These are phyloP conservation scores for Anoncus sp. DNA, from an alignment of 2,888 invertebrate genomes.

Conservation along the genomic window DNA sequence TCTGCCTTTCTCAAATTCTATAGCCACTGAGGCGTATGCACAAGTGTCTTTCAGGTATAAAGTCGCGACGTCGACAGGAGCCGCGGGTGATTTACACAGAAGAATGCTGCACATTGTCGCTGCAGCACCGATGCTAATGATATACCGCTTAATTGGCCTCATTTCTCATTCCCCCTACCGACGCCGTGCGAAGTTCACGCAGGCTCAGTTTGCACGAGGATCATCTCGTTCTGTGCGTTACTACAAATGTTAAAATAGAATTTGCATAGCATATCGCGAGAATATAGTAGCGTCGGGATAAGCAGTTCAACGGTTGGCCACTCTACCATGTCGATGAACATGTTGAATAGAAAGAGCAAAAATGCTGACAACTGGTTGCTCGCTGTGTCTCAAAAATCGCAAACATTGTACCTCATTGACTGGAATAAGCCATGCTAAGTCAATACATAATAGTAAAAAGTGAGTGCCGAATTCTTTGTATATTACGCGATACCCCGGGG, in stretches of 20 bases:
- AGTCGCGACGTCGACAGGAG: constrained; percentile 63
- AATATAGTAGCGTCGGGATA: not conserved
- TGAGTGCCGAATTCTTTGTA: not conserved
- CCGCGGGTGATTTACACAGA: constrained; percentile 76
- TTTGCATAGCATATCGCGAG: constrained; percentile 23
- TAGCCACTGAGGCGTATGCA: constrained; percentile 22
- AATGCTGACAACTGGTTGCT: constrained; percentile 1
- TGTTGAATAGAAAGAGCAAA: not conserved
- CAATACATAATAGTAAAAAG: not conserved
- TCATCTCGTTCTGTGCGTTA: constrained; percentile 25
- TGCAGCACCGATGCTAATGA: constrained; percentile 77
- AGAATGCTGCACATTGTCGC: constrained; percentile 78
- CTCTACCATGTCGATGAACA: not conserved
- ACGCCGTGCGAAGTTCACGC: constrained; percentile 44
- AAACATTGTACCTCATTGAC: not conserved
- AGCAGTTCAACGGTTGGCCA: constrained; percentile 5
- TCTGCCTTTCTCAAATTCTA: constrained; percentile 19
- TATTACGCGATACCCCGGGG: not conserved
- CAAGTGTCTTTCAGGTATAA: constrained; percentile 47
- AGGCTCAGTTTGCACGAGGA: constrained; percentile 37
- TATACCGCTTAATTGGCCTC: constrained; percentile 81
- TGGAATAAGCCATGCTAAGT: not conserved
- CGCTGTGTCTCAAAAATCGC: not conserved
- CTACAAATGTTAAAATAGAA: constrained; percentile 49
- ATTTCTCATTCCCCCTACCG: constrained; percentile 75